Base-by-base conservation (phyloP, 2,888 invertebrate genomes). In the Mylabris sibirica region DNA sequence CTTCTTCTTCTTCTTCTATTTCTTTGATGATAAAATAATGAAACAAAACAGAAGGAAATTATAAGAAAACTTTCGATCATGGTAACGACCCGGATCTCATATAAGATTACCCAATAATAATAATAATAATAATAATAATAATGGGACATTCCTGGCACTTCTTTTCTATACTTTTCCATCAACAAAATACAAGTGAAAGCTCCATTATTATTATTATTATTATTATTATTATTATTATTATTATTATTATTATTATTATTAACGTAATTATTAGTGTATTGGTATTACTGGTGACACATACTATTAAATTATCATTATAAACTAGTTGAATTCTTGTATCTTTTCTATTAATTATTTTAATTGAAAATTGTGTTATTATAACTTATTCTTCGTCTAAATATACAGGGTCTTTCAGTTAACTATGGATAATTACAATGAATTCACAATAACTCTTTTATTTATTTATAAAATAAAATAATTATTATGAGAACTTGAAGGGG, bases 61-160 rank as follows among this genome's bases (percentile, higher is more conserved):
- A 57, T 22, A 14, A 24, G 30, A 30, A 30, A 14, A 57, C 57
- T 57, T 57, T 57, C 57, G 24, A 57, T 57, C 22, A 24, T 57
- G 57, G 12, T 57, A 57, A 57, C 24, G 57, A 57, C 57, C 57
- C 57, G 57, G 57, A 57, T 24, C 57, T 57, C 14, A 17, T 24
- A 22, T 20, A 2, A 24, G 24, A 57, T 57, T 57, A 57, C 57
- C 4, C 57, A 57, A 57, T 24, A 57, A 57, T 24, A 57, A 20
- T 22, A 20, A n/a, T n/a, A n/a, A n/a, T n/a, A n/a, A n/a, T n/a
- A n/a, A n/a, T n/a, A 57, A 57, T 24, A 57, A 57, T 24, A 57
- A 20, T 22, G 6, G 57, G 57, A 57, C 57, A 57, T 57, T 57
- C 57, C 57, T 12, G 24, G 22, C n/a, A 49, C 12, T 3, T 22